Conservation (phyloP, 53 echinoderm and acorn worm genomes). For the Echinarachnius parma region DNA sequence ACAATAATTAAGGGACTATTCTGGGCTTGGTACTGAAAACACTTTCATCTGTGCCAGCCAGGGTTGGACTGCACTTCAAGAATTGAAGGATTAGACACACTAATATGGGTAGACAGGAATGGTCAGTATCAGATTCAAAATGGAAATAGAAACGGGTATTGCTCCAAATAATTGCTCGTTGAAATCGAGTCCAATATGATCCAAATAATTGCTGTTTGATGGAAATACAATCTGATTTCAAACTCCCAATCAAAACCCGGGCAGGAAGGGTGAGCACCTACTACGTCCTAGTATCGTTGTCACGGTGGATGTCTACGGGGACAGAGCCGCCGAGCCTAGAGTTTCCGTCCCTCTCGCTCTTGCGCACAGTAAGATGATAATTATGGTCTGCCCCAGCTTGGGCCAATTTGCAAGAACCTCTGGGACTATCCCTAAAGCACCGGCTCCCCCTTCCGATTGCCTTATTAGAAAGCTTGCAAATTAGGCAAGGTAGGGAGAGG, state of each 20-base stretch:
- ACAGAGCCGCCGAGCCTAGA: background rate
- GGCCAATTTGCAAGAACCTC: constrained; percentile 35
- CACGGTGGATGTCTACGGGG: constrained; percentile 32
- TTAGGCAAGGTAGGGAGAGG: background rate
- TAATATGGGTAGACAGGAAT: no score
- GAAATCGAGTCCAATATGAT: background rate
- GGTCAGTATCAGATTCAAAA: no score
- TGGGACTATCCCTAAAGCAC: constrained; percentile 31
- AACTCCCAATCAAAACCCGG: background rate
- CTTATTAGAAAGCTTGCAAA: no score
- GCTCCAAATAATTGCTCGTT: no score
- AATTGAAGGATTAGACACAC: no score
- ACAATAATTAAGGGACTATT: no score
- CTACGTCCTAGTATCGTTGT: no score
- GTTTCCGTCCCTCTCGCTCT: constrained; percentile 33
- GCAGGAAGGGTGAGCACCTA: constrained; percentile 29
- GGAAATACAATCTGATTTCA: constrained; percentile 22
- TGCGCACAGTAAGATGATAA: no score
- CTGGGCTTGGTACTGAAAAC: no score
- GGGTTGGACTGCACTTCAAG: no score
- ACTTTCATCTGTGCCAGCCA: no score
- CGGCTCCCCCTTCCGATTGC: constrained; percentile 47
- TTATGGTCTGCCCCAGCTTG: constrained; percentile 33
- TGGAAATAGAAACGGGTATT: no score
- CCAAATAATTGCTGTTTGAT: constrained; percentile 24